Percentiles rank a stretch among this genome's conserved stretches.
These are phyloP conservation scores for Sphaeridia pumilis DNA, from an alignment of 2,888 invertebrate genomes.

Conservation along the genomic window DNA sequence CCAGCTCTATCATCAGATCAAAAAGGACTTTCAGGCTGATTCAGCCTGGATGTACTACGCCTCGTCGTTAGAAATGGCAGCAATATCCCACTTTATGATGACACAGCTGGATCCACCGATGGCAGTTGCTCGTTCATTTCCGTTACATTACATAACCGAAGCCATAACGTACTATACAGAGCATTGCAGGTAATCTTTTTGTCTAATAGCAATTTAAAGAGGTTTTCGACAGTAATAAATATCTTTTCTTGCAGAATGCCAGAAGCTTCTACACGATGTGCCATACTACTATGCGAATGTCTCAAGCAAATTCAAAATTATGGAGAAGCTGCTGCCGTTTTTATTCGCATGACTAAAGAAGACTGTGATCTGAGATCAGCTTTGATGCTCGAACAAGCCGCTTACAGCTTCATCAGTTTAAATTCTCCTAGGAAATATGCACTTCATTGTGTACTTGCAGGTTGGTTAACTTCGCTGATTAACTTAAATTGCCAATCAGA, in stretches of 20 bases:
- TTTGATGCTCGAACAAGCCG: slow-evolving; percentile 84
- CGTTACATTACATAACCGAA: slow-evolving; percentile 65
- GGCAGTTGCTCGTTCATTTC: slow-evolving; percentile 28
- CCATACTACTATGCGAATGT: slow-evolving; percentile 77
- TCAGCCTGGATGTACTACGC: slow-evolving; percentile 96
- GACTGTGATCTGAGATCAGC: slow-evolving; percentile 95
- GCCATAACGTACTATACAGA: slow-evolving; percentile 83
- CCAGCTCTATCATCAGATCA: slow-evolving; percentile 90
- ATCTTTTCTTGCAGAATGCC: slow-evolving; percentile 53
- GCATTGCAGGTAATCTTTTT: slow-evolving; percentile 60
- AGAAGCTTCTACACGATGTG: slow-evolving; percentile 84
- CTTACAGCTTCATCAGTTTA: slow-evolving; percentile 70
- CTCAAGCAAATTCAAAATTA: slow-evolving; percentile 63
- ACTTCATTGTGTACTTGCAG: slow-evolving; percentile 91
- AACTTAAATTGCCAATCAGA: no score
- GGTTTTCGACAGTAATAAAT: slow-evolving; percentile 4
- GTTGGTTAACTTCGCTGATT: slow-evolving; percentile 17
- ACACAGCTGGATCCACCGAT: slow-evolving; percentile 27
- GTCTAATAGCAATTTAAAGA: not conserved
- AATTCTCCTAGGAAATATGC: slow-evolving; percentile 74
- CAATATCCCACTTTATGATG: slow-evolving; percentile 49
- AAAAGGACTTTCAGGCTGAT: slow-evolving; percentile 91
- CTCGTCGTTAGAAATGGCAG: slow-evolving; percentile 93
- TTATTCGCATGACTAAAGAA: slow-evolving; percentile 90
- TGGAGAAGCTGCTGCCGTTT: slow-evolving; percentile 87